A percentile compares a stretch with the other conserved stretches of the same genome.
Evolutionary conservation across 2,888 invertebrate genomes (phyloP).

Genomic region (Heteropelma amictum): DNA sequence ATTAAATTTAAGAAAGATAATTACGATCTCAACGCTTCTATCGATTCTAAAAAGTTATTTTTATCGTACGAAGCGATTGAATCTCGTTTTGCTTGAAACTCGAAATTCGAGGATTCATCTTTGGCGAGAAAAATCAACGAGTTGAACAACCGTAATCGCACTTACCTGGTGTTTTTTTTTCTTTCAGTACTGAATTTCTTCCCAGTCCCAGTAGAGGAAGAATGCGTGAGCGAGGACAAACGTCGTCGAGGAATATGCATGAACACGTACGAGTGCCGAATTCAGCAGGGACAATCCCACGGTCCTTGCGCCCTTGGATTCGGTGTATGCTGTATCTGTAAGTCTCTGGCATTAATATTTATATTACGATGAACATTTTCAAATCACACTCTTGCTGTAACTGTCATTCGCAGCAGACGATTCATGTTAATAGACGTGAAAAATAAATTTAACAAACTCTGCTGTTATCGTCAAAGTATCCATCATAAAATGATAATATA

Average conservation of each 20-base stretch:
- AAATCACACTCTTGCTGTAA: background rate
- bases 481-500: no score
- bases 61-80: no score
- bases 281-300: constrained; percentile 84
- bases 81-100: no score
- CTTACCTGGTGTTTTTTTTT: constrained; percentile 3
- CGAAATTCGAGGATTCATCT: background rate
- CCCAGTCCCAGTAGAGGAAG: constrained; percentile 89
- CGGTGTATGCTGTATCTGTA: constrained; percentile 92
- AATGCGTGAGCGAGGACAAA: constrained; percentile 86
- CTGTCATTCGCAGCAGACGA: background rate
- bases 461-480: no score
- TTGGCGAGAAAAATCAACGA: background rate
- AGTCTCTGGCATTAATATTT: constrained; percentile 76
- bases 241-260: constrained; percentile 87
- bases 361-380: background rate
- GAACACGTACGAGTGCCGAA: constrained; percentile 90
- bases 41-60: no score
- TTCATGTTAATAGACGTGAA: background rate
- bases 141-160: background rate
- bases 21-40: no score
- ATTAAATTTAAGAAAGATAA: no score
- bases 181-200: constrained; percentile 89
- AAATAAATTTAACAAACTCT: background rate
- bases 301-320: constrained; percentile 91